These are phyloP conservation scores for Reticulitermes speratus DNA, from an alignment of 1,140 invertebrate genomes.

Conservation along the genomic window DNA sequence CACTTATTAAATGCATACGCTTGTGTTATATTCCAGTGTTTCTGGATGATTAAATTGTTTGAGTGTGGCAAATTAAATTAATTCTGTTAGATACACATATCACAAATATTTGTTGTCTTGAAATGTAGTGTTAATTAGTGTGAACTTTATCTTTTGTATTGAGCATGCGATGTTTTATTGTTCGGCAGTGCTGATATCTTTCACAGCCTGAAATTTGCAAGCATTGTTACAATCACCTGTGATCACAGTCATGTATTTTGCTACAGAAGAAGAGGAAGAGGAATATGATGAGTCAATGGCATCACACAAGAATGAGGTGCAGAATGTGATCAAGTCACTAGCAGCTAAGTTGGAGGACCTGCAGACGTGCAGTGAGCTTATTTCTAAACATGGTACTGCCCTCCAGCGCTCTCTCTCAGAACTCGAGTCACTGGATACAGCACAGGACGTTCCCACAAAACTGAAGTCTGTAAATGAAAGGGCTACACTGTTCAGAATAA, in stretches of 20 bases:
- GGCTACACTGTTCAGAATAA: conserved; percentile 89
- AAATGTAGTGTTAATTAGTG: too few species aligned
- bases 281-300: conserved; percentile 47
- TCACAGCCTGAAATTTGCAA: background rate
- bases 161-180: background rate
- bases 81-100: too few species aligned
- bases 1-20: too few species aligned
- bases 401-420: conserved; percentile 83
- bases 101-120: too few species aligned
- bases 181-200: background rate
- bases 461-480: conserved; percentile 84
- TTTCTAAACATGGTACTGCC: conserved; percentile 81
- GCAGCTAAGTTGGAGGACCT: conserved; percentile 77
- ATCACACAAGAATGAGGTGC: conserved; percentile 48
- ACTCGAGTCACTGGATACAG: conserved; percentile 69
- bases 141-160: too few species aligned
- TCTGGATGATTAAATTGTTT: too few species aligned
- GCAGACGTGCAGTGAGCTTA: conserved; percentile 86
- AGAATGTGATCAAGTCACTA: conserved; percentile 60
- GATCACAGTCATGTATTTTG: background rate
- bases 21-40: too few species aligned
- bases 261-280: conserved; percentile 82
- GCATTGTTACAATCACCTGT: background rate
- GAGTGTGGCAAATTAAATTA: too few species aligned
- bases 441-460: conserved; percentile 58